Percentiles rank a stretch among this genome's conserved stretches.
Evolutionary conservation across 2,797 vertebrate species (phyloP).

Genomic region (Malacoraja senta): DNA sequence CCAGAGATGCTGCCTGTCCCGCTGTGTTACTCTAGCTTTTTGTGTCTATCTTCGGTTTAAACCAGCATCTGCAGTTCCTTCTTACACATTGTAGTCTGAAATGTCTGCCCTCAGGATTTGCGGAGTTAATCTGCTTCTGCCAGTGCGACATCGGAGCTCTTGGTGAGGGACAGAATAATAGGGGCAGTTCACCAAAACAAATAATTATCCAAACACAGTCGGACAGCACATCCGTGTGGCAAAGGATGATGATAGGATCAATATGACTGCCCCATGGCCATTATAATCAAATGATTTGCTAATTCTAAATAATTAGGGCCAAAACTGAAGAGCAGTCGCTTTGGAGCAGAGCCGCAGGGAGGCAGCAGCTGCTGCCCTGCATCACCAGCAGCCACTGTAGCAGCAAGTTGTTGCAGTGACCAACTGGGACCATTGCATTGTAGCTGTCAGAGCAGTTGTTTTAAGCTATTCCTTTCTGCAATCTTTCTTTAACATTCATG

Average conservation of each 20-base stretch:
- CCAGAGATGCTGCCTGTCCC: too few species aligned
- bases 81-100: too few species aligned
- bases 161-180: neutral
- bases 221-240: neutral
- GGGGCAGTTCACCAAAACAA: neutral
- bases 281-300: neutral
- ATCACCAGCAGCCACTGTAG: neutral
- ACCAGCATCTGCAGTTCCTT: too few species aligned
- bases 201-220: neutral
- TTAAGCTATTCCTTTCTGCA: neutral
- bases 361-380: neutral
- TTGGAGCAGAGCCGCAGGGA: neutral
- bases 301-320: neutral
- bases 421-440: neutral
- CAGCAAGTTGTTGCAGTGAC: neutral
- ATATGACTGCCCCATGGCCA: neutral
- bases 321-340: neutral
- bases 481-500: neutral
- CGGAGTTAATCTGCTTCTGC: neutral
- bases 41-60: too few species aligned
- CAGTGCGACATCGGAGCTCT: neutral
- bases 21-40: too few species aligned
- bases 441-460: neutral
- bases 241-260: neutral
- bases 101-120: neutral